Base-by-base conservation (phyloP, 1,140 invertebrate species). In the Drosophila lowei region DNA sequence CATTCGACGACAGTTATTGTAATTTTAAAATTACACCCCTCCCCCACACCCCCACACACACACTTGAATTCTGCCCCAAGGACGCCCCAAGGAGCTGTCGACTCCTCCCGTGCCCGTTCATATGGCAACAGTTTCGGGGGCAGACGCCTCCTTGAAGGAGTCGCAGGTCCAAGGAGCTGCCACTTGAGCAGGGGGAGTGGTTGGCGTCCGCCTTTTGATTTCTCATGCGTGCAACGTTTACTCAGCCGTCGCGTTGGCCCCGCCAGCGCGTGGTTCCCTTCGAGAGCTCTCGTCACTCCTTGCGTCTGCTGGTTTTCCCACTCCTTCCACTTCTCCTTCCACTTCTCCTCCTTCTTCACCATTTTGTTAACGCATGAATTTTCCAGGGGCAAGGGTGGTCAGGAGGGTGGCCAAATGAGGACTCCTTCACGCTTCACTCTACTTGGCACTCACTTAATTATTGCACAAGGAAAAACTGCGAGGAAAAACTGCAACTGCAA, bases 391-490 rank as follows among this genome's bases (percentile, higher is more conserved):
- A 21, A 60, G 15, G 61, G 54, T 61, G 28, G 30, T 5, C 23
- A 25, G 23, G 30, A 9, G 70, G 59, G 71, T 79, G 72, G 46
- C 72, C 60, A 86, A 86, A 77, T 65, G 74, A 63, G 73, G 86
- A 58, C 62, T 50, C 77, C 57, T 86, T 78, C 70, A 85, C 73
- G 81, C 83, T 85, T 85, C 77, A 85, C 77, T 85, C 83, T 75
- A 61, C 83, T 88, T 86, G 83, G 58, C 83, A 86, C 81, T 88
- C 81, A 85, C 83, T 86, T 88, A 86, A 86, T 86, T 86, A 86
- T 86, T 86, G 74, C 74, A 85, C 76, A 86, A 86, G 81, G 68
- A 88, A 30, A 30, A 30, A 13, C 34, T 38, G 11, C 34, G 11
- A 38, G 34, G 34, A 38, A 38, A 38, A 38, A 9, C 30, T 34